Conservation (phyloP, 2,113 vertebrate genomes). For the Coracopsis vasa region DNA sequence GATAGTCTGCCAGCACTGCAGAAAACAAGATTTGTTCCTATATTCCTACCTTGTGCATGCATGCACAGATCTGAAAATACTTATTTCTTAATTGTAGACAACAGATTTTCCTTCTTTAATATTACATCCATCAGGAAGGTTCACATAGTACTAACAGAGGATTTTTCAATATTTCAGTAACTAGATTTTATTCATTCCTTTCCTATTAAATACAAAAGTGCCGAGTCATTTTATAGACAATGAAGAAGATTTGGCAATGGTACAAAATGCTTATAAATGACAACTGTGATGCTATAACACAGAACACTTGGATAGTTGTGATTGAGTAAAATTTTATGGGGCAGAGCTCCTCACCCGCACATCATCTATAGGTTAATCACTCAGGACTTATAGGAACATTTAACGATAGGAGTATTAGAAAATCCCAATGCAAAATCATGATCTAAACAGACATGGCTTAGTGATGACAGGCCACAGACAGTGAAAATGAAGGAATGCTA, state of each 20-base stretch:
- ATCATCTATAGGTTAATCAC: background rate
- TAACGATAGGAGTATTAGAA: background rate
- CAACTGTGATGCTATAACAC: background rate
- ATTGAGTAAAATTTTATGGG: background rate
- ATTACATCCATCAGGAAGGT: background rate
- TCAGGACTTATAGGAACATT: background rate
- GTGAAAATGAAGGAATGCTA: background rate
- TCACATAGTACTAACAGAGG: background rate
- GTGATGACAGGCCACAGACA: background rate
- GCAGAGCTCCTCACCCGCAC: background rate
- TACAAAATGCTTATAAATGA: background rate
- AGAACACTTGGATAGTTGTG: background rate
- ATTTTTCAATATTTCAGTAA: background rate
- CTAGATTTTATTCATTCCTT: background rate
- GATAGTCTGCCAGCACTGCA: background rate
- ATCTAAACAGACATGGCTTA: background rate
- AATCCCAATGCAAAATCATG: background rate
- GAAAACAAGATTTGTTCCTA: background rate
- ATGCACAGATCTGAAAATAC: background rate
- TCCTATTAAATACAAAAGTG: background rate
- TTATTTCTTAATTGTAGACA: background rate
- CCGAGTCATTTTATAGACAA: background rate
- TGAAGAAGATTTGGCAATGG: background rate
- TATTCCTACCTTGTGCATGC: background rate
- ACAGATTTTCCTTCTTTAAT: background rate